phyloP scores from a whole-genome alignment of 2,888 invertebrate species.

The Andrena haemorrhoa region DNA sequence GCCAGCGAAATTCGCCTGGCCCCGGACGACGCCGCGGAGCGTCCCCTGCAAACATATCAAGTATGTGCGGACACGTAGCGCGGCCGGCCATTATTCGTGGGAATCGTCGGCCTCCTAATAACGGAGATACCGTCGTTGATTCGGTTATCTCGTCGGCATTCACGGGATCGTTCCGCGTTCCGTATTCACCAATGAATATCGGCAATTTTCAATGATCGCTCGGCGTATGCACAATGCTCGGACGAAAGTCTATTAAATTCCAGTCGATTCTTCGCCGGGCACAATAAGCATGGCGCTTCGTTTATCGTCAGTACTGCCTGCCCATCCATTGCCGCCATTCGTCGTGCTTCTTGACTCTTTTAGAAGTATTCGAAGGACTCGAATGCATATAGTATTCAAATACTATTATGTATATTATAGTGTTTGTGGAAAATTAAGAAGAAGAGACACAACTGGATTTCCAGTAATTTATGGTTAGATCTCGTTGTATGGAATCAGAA shows the following conservation, averaged over 20 bases:
- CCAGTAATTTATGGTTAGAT: no score
- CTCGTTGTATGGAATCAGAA: no score
- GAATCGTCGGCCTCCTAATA: conserved; percentile 51
- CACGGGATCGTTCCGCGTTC: conserved; percentile 52
- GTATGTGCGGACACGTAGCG: conserved; percentile 25
- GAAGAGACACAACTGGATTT: no score
- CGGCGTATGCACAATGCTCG: conserved; percentile 35
- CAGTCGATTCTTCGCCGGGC: conserved; percentile 16
- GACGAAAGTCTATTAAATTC: conserved; percentile 56
- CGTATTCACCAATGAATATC: conserved; percentile 53
- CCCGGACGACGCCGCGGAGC: no score
- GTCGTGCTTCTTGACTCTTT: not conserved
- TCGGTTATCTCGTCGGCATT: conserved; percentile 65
- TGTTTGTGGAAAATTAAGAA: no score
- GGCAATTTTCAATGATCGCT: conserved; percentile 62
- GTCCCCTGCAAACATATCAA: not conserved
- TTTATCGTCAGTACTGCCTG: not conserved
- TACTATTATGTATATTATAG: no score
- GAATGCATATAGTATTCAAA: not conserved
- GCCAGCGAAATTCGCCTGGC: no score
- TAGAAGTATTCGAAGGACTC: not conserved
- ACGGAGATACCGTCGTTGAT: conserved; percentile 61
- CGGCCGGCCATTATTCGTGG: conserved; percentile 26
- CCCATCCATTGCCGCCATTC: not conserved
- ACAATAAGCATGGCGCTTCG: not conserved